These are phyloP conservation scores for Tetrapedia diversipes DNA, from an alignment of 2,888 invertebrate species.

Conservation along the genomic window DNA sequence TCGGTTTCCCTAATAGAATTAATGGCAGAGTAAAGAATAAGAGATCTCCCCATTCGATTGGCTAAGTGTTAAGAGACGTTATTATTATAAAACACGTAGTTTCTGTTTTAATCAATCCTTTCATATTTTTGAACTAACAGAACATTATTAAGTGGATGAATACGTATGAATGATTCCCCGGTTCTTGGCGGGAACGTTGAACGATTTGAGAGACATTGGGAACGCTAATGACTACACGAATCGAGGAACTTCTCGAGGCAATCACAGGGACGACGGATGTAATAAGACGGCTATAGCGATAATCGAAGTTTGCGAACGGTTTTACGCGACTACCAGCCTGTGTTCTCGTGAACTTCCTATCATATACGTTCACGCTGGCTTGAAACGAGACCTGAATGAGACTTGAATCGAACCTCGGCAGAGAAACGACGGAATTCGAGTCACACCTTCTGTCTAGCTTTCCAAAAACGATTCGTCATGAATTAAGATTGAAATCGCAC, in stretches of 20 bases:
- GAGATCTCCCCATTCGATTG: too few species aligned
- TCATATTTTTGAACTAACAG: too few species aligned
- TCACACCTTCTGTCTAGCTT: constrained; percentile 6
- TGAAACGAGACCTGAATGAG: not conserved
- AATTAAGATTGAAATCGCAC: constrained; percentile 20
- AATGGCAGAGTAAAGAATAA: too few species aligned
- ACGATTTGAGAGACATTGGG: constrained; percentile 6
- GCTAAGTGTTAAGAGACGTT: too few species aligned
- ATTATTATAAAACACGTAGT: too few species aligned
- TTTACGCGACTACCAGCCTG: constrained; percentile 30
- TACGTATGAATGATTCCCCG: too few species aligned
- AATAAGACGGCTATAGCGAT: constrained; percentile 35
- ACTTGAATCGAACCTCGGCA: constrained; percentile 27
- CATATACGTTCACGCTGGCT: constrained; percentile 8
- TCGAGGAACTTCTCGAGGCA: constrained; percentile 29
- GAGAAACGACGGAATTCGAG: constrained; percentile 28
- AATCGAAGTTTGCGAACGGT: constrained; percentile 29
- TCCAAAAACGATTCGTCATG: not conserved
- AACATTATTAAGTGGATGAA: too few species aligned
- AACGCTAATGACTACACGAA: constrained; percentile 50
- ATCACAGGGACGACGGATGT: not conserved
- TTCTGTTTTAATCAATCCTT: too few species aligned
- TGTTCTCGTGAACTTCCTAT: constrained; percentile 28
- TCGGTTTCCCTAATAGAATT: too few species aligned
- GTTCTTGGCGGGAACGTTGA: constrained; percentile 6